A percentile compares a stretch with the other conserved stretches of the same genome.
phyloP scores from a whole-genome alignment of 1,140 invertebrate species.

The Chionoecetes opilio region DNA sequence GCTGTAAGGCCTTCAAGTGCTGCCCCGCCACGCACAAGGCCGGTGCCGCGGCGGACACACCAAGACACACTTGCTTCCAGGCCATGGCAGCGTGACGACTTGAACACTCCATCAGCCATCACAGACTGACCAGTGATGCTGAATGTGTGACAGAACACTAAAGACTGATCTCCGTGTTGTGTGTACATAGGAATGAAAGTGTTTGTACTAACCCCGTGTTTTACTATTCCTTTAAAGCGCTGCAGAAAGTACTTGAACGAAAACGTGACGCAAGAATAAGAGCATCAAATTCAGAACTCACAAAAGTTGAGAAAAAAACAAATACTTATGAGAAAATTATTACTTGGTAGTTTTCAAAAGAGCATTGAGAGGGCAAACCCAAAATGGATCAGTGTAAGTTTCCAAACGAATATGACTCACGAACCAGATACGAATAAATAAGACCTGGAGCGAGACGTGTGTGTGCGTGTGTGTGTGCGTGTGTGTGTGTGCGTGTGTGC shows the following conservation, averaged over 20 bases:
- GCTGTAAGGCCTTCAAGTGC: not conserved
- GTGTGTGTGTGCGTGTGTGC: too few species aligned
- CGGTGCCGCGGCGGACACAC: not conserved
- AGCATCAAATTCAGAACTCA: too few species aligned
- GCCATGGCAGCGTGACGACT: not conserved
- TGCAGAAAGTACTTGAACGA: too few species aligned
- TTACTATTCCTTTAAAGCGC: too few species aligned
- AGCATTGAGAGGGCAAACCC: too few species aligned
- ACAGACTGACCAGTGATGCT: not conserved
- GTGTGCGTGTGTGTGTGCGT: too few species aligned
- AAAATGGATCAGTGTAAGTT: not conserved
- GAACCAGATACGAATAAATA: not conserved
- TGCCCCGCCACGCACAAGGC: not conserved
- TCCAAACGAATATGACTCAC: too few species aligned
- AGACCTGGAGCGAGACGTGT: not conserved
- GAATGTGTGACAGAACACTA: not conserved
- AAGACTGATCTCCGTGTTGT: not conserved
- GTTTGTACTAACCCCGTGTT: not conserved
- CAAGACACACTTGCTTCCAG: not conserved
- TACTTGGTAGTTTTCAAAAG: too few species aligned
- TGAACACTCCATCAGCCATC: not conserved
- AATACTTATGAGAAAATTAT: too few species aligned
- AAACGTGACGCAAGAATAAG: not conserved
- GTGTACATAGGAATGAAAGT: slow-evolving; percentile 23
- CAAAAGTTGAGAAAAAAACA: too few species aligned